Evolutionary conservation across 2,797 vertebrate genomes (phyloP).

Genomic region (Craterocephalus amniculus): DNA sequence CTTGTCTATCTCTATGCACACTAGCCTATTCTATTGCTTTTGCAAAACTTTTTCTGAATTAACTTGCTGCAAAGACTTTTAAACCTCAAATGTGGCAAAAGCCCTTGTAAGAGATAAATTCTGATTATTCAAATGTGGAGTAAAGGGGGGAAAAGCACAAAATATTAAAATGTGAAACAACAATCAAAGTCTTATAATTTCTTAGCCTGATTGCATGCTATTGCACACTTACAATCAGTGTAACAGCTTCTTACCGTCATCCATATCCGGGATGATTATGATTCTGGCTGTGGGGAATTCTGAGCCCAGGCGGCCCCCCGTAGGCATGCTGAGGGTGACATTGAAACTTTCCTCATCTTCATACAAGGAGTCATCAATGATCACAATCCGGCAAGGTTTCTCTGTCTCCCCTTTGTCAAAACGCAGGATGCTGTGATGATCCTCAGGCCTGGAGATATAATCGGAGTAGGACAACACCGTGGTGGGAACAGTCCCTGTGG

Average conservation of each 20-base stretch:
- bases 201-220: slow-evolving; percentile 22
- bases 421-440: slow-evolving; percentile 90
- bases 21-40: slow-evolving; percentile 7
- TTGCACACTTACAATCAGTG: slow-evolving; percentile 21
- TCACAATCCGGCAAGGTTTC: slow-evolving; percentile 87
- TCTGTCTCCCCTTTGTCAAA: slow-evolving; percentile 91
- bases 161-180: slow-evolving; percentile 13
- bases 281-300: slow-evolving; percentile 85
- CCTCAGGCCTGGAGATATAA: slow-evolving; percentile 94
- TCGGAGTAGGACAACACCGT: slow-evolving; percentile 95
- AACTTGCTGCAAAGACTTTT: background rate
- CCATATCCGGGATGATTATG: slow-evolving; percentile 88
- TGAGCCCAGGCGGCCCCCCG: slow-evolving; percentile 89
- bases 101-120: background rate
- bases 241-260: slow-evolving; percentile 88
- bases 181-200: slow-evolving; percentile 33
- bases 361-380: slow-evolving; percentile 95
- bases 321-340: slow-evolving; percentile 91
- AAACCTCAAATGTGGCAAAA: slow-evolving; percentile 19
- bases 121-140: slow-evolving; percentile 14
- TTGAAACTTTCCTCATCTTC: slow-evolving; percentile 92
- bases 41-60: background rate
- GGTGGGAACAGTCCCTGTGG: slow-evolving; percentile 90
- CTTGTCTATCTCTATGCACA: slow-evolving; percentile 28
- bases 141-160: slow-evolving; percentile 13